A percentile compares a stretch with the other conserved stretches of the same genome.
These are phyloP conservation scores for Pempheris klunzingeri DNA, from an alignment of 2,797 vertebrate species.

Conservation along the genomic window DNA sequence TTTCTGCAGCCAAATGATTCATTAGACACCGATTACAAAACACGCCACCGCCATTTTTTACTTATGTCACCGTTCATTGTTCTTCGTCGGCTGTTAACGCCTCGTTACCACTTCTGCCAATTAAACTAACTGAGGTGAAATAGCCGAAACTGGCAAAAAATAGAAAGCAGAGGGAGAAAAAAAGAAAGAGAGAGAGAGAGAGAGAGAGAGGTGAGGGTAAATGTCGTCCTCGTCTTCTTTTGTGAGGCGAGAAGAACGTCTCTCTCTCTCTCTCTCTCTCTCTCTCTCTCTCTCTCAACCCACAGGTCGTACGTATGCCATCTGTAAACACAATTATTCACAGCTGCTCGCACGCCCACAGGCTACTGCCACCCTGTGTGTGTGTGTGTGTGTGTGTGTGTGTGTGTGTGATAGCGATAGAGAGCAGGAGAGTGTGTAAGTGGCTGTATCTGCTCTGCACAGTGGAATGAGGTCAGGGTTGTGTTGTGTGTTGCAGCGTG, in stretches of 20 bases:
- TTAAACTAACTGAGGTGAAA: conserved; percentile 56
- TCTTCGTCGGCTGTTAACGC: conserved; percentile 52
- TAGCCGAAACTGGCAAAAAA: conserved; percentile 40
- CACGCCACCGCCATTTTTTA: conserved; percentile 6
- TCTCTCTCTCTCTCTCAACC: conserved; percentile 40
- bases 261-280: conserved; percentile 13
- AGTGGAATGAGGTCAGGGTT: conserved; percentile 74
- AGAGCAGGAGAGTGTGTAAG: conserved; percentile 58
- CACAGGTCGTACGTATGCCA: conserved; percentile 77
- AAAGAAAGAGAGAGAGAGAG: neutral
- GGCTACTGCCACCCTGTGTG: conserved; percentile 65
- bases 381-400: conserved; percentile 37
- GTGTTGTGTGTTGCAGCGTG: conserved; percentile 25
- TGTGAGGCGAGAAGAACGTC: conserved; percentile 25
- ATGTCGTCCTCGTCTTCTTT: conserved; percentile 41
- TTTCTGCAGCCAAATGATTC: conserved; percentile 58
- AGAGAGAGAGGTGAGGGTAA: conserved; percentile 2
- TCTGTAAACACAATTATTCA: conserved; percentile 85
- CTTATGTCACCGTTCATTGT: conserved; percentile 52
- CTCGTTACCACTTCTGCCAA: conserved; percentile 66
- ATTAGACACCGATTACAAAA: conserved; percentile 57
- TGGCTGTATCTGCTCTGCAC: conserved; percentile 60
- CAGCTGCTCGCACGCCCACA: conserved; percentile 70
- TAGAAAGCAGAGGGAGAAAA: conserved; percentile 17
- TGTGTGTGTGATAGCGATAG: conserved; percentile 28